Evolutionary conservation across 2,113 vertebrate species (phyloP), one percentile per base, ranked within the genome.

Genomic region (Thunnus thynnus): DNA sequence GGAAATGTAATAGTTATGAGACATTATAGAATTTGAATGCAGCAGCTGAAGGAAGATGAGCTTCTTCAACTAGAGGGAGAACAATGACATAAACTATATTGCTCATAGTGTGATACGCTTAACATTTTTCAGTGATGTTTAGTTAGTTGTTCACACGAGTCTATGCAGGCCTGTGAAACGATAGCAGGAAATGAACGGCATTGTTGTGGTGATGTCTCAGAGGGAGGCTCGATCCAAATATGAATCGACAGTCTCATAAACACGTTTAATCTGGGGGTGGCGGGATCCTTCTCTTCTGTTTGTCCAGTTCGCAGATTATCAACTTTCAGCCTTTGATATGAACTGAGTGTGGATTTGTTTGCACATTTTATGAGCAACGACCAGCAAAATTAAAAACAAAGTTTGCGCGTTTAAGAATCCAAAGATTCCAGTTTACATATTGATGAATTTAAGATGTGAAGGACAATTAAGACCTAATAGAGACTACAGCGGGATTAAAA

Each of bases 401-500:
- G 22, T 12, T 16, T 12, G 52, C 41, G 36, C 55, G 2, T 30
- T 30, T 51, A 47, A 1, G 57, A 51, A 62, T 41, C 12, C 61
- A 30, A 30, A 55, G 11, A 3, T n/a, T 8, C 22, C 8, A 20
- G 3, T 14, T 41, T 46, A 36, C 0, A 13, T 47, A 10, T 2
- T 32, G 30, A 57, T 66, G 2, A 14, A 30, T 57, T 76, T 22
- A 46, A 63, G 13, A 87, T 50, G 46, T 41, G 36, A 1, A 41
- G 8, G 36, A 41, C 9, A 41, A 41, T 41, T 44, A 65, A 70
- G 3, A 80, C 1, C 79, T 72, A 18, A 14, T 46, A 56, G 64
- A 69, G 25, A 64, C 67, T 81, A 8, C 16, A 69, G 51, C 22
- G 11, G 82, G 86, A 90, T 80, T 88, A 88, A 84, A 88, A 77